Percentiles rank a stretch among this genome's conserved stretches.
phyloP scores from a whole-genome alignment of 2,113 vertebrate species.

The Heteronetta atricapilla region DNA sequence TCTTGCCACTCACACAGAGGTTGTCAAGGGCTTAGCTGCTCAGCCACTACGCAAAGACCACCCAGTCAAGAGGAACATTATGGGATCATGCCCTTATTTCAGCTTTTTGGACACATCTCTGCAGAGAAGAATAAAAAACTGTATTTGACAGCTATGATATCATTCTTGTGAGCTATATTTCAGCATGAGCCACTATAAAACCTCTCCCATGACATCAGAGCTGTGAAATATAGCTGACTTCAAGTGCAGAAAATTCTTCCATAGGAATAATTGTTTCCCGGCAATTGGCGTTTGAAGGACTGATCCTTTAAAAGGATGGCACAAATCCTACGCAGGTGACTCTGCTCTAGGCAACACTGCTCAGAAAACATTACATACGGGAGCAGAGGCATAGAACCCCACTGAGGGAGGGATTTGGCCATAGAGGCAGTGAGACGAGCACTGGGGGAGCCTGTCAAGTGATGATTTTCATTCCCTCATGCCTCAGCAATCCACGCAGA shows the following conservation, averaged over 20 bases:
- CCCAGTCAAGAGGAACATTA: neutral
- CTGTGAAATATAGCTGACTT: constrained; percentile 76
- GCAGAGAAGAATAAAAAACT: constrained; percentile 36
- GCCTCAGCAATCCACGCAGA: neutral
- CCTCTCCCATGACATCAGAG: constrained; percentile 72
- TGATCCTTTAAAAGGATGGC: constrained; percentile 68
- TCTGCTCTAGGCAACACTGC: constrained; percentile 10
- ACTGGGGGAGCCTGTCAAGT: constrained; percentile 15
- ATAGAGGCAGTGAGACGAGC: constrained; percentile 5
- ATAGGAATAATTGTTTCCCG: constrained; percentile 71
- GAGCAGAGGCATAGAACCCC: neutral
- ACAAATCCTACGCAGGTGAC: constrained; percentile 18
- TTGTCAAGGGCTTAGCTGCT: neutral
- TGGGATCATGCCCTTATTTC: neutral
- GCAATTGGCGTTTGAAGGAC: constrained; percentile 68
- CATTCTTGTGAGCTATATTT: constrained; percentile 58
- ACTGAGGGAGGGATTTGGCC: constrained; percentile 35
- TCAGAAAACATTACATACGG: neutral
- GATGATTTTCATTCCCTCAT: constrained; percentile 28
- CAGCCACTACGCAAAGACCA: neutral
- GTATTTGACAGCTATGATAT: constrained; percentile 65
- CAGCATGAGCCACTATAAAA: constrained; percentile 73
- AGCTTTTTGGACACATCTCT: constrained; percentile 36
- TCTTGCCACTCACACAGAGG: neutral
- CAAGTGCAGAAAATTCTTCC: constrained; percentile 66